These are phyloP conservation scores for Passer montanus DNA, from an alignment of 2,113 vertebrate species.

Conservation along the genomic window DNA sequence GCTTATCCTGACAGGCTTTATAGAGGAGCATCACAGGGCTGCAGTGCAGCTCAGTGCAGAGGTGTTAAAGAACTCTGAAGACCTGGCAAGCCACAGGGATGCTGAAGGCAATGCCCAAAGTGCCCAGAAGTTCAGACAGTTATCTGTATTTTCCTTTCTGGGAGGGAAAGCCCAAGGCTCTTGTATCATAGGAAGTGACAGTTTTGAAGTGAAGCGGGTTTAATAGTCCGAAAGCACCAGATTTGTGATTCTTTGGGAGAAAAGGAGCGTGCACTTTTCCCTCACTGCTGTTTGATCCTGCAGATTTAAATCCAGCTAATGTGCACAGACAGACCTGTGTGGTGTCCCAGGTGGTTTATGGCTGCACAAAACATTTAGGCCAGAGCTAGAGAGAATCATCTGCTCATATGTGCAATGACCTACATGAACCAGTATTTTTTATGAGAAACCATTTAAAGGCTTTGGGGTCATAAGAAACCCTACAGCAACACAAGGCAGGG, in stretches of 20 bases:
- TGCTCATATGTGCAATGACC: neutral
- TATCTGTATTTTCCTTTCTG: neutral
- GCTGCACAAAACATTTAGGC: neutral
- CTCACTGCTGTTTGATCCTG: neutral
- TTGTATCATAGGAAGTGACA: neutral
- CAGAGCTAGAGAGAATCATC: neutral
- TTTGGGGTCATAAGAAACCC: neutral
- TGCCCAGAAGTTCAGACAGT: neutral
- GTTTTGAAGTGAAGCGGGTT: neutral
- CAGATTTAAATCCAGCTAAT: neutral
- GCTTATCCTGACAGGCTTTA: neutral
- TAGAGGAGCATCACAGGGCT: neutral
- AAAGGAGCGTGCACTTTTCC: neutral
- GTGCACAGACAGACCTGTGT: neutral
- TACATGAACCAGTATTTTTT: neutral
- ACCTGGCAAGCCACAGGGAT: neutral
- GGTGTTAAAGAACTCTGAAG: neutral
- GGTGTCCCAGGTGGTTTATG: neutral
- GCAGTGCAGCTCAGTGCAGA: neutral
- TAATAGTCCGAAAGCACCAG: neutral
- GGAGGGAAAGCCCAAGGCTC: constrained; percentile 8
- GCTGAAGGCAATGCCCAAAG: constrained; percentile 48
- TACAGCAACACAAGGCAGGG: neutral
- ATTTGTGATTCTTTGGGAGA: neutral
- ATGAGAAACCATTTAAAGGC: neutral